These are phyloP conservation scores for Melanotus villosus DNA, from an alignment of 2,888 invertebrate genomes.

Conservation along the genomic window DNA sequence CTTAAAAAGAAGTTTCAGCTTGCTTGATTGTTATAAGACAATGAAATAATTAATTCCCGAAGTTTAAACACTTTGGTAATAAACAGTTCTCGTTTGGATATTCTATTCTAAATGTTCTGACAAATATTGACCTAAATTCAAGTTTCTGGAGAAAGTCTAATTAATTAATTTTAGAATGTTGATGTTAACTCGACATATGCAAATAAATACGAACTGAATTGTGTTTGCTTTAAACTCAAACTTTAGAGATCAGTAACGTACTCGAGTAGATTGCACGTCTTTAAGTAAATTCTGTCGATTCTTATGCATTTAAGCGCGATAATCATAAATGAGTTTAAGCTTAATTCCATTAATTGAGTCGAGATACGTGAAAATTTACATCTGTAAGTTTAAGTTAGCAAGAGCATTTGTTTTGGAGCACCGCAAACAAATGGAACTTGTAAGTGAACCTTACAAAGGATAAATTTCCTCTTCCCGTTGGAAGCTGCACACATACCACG, in stretches of 20 bases:
- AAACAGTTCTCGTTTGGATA: constrained; percentile 29
- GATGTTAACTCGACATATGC: constrained; percentile 27
- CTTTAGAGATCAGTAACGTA: constrained; percentile 1
- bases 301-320: neutral
- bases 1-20: constrained; percentile 15
- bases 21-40: constrained; percentile 20
- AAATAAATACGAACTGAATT: constrained; percentile 24
- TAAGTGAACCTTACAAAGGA: neutral
- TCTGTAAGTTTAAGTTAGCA: neutral
- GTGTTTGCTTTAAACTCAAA: constrained; percentile 13
- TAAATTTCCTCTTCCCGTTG: constrained; percentile 9
- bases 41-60: constrained; percentile 34
- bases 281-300: neutral
- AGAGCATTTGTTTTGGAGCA: neutral
- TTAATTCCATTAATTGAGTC: constrained; percentile 4
- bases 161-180: constrained; percentile 36
- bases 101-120: constrained; percentile 31
- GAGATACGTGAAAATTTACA: neutral
- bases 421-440: constrained; percentile 20
- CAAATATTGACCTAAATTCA: constrained; percentile 35
- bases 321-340: neutral
- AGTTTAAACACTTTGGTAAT: constrained; percentile 29
- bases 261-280: neutral
- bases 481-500: constrained; percentile 3
- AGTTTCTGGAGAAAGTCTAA: constrained; percentile 28